Evolutionary conservation across 2,797 vertebrate species (phyloP).

Genomic region (Delichon dasypus): DNA sequence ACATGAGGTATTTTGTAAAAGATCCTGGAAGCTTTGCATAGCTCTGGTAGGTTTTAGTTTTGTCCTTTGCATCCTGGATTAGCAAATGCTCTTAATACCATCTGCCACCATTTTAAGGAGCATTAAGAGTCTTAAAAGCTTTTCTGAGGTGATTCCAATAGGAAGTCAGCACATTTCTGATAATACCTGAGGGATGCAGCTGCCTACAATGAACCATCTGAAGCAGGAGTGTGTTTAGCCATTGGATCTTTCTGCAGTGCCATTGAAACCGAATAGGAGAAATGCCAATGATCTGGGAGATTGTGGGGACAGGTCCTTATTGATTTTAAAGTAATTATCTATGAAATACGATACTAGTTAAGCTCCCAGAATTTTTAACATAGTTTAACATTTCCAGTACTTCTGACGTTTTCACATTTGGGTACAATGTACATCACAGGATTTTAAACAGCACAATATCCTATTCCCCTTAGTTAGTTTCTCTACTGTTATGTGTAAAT

Average conservation of each 20-base stretch:
- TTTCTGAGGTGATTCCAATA: not conserved
- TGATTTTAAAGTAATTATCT: not conserved
- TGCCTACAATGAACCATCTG: not conserved
- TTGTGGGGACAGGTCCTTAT: not conserved
- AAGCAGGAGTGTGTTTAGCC: not conserved
- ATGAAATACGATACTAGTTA: not conserved
- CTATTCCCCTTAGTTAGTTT: not conserved
- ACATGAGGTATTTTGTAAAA: not conserved
- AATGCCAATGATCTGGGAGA: not conserved
- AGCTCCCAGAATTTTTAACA: not conserved
- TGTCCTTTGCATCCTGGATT: not conserved
- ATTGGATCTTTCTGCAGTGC: not conserved
- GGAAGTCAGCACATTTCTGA: not conserved
- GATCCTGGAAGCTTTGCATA: not conserved
- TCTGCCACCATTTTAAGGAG: not conserved
- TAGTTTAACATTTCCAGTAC: not conserved
- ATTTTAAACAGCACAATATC: not conserved
- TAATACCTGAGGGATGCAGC: not conserved
- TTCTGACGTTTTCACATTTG: not conserved
- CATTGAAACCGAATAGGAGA: not conserved
- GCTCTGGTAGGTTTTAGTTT: not conserved
- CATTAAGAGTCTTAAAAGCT: not conserved
- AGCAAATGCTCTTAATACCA: not conserved
- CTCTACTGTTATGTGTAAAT: conserved; percentile 42
- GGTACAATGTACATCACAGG: not conserved